Evolutionary conservation across 2,797 vertebrate species (phyloP), one percentile per base, ranked within the genome.

Genomic region (Sebastes taczanowskii): DNA sequence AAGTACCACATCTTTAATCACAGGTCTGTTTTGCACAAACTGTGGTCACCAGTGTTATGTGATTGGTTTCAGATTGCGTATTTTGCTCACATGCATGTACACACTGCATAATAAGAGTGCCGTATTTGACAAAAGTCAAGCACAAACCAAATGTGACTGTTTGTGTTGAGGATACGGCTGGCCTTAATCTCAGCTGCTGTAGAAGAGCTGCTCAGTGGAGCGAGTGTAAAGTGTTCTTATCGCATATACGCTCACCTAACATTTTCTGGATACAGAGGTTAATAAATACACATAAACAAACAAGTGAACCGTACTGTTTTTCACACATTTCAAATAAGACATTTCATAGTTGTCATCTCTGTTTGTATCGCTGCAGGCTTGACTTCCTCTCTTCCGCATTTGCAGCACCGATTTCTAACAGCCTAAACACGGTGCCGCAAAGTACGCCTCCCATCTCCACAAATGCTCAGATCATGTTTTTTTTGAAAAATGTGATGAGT

Each of bases 401-500:
- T 78, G 62, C 68, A 67, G 64, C 71, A 78, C 11, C 63, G 25
- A 2, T 64, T 55, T 82, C 49, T 42, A 55, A 69, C 49, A 80
- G 74, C 53, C 59, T 58, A 32, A 82, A 83, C 63, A 62, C 67
- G 14, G 64, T 2, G 13, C 34, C 1, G 22, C 49, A 71, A 65
- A 77, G 78, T 63, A 79, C 55, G 32, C 29, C 68, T 69, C 49
- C 62, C 61, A 46, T 80, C 72, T 87, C 49, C 14, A 70, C 82
- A 68, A 87, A 60, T 63, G 46, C 61, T 85, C 71, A 76, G 82
- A 85, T 83, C 73, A 84, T 74, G 73, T 25, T 1, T 80, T 88
- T 89, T 80, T 22, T 64, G 34, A 77, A 80, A 90, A 88, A 89
- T 77, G 11, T 73, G 74, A 86, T 78, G 56, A 85, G 85, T 81